Conservation (phyloP, 2,888 invertebrate genomes). For the Odontomyia ornata region DNA sequence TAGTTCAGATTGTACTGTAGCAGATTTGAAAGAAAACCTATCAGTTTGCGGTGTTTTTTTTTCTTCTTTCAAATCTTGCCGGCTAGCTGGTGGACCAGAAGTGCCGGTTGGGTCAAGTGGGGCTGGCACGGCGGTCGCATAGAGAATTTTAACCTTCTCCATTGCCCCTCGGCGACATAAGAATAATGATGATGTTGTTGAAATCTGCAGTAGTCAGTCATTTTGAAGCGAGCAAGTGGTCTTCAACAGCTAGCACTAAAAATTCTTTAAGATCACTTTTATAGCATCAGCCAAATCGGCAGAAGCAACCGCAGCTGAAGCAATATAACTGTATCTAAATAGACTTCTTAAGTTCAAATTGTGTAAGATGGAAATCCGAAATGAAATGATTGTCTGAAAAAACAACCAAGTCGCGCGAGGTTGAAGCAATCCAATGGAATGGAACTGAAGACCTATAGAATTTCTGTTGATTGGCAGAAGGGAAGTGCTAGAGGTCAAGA, state of each 20-base stretch:
- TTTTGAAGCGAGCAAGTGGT: background rate
- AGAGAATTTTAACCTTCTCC: conserved; percentile 25
- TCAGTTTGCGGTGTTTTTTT: background rate
- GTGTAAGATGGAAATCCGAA: background rate
- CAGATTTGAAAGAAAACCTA: background rate
- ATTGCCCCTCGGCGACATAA: conserved; percentile 39
- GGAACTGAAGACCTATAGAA: background rate
- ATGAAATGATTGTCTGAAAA: background rate
- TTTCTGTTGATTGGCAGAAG: background rate
- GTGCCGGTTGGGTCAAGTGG: background rate
- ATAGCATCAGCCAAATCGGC: conserved; percentile 10
- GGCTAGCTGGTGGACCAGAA: background rate
- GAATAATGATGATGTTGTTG: conserved; percentile 34
- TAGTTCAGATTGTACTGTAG: background rate
- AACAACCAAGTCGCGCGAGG: background rate
- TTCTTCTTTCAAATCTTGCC: background rate
- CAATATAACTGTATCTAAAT: conserved; percentile 41
- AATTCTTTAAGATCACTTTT: conserved; percentile 39
- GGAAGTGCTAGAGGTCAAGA: too few species aligned
- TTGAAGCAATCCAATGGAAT: background rate
- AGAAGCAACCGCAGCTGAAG: too few species aligned
- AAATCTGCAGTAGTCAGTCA: conserved; percentile 39
- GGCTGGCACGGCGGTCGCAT: background rate
- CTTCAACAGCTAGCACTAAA: background rate
- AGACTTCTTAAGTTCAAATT: conserved; percentile 8